These are phyloP conservation scores for Semaprochilodus insignis DNA, from an alignment of 2,797 vertebrate species.

Conservation along the genomic window DNA sequence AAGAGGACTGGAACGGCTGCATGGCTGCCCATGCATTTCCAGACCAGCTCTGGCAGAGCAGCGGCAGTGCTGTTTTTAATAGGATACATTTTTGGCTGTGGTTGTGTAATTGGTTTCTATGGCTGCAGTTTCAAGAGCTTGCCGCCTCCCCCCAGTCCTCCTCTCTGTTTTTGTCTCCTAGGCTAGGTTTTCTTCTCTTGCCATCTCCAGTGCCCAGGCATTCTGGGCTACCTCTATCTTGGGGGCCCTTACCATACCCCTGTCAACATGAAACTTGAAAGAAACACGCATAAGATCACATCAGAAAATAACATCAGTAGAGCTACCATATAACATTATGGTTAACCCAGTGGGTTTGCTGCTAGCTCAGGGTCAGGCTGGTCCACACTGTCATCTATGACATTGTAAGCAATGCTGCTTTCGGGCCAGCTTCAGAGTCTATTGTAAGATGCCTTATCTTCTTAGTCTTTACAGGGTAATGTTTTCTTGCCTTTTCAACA, in stretches of 20 bases:
- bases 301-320: background rate
- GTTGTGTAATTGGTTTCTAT: slow-evolving; percentile 8
- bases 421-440: no score
- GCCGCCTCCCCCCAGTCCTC: background rate
- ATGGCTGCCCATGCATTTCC: slow-evolving; percentile 4
- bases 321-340: no score
- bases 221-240: background rate
- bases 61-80: background rate
- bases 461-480: no score
- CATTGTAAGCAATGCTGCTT: no score
- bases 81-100: background rate
- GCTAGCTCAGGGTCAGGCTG: no score
- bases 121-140: background rate
- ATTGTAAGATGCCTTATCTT: no score
- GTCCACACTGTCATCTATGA: no score
- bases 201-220: background rate
- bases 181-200: background rate
- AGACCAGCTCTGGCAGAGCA: background rate
- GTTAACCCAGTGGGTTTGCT: no score
- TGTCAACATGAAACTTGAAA: background rate
- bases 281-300: background rate
- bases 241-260: background rate
- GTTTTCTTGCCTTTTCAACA: no score
- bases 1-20: slow-evolving; percentile 15
- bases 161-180: background rate